phyloP scores from a whole-genome alignment of 2,113 vertebrate species.

The Illadopsis cleaveri region DNA sequence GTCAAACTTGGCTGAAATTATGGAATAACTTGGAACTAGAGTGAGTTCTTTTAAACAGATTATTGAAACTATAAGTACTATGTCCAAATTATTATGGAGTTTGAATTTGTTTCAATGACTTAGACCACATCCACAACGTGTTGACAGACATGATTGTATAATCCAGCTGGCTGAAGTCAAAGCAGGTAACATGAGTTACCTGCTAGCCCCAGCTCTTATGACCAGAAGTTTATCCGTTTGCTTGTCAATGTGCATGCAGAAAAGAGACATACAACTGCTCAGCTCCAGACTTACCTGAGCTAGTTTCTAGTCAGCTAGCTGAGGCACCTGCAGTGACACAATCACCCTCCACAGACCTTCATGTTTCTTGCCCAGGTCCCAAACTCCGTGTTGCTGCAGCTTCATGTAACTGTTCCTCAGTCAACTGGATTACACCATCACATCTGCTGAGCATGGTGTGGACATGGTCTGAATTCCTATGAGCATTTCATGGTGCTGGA shows the following conservation, averaged over 20 bases:
- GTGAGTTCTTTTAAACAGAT: background rate
- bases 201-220: background rate
- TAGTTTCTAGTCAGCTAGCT: background rate
- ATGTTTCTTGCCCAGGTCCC: background rate
- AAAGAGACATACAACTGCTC: accelerated
- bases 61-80: background rate
- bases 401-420: background rate
- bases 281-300: background rate
- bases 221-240: background rate
- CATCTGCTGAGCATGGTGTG: accelerated
- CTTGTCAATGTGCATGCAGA: background rate
- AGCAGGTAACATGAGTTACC: background rate
- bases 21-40: background rate
- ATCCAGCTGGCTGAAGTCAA: background rate
- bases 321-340: background rate
- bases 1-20: background rate
- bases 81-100: background rate
- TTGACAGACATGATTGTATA: background rate
- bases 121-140: accelerated
- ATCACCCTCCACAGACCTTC: background rate
- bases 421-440: background rate
- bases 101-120: background rate
- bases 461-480: background rate
- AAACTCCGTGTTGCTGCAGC: accelerated
- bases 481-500: background rate